Evolutionary conservation across 2,797 vertebrate species (phyloP).

Genomic region (Melanotaenia pygmaea): DNA sequence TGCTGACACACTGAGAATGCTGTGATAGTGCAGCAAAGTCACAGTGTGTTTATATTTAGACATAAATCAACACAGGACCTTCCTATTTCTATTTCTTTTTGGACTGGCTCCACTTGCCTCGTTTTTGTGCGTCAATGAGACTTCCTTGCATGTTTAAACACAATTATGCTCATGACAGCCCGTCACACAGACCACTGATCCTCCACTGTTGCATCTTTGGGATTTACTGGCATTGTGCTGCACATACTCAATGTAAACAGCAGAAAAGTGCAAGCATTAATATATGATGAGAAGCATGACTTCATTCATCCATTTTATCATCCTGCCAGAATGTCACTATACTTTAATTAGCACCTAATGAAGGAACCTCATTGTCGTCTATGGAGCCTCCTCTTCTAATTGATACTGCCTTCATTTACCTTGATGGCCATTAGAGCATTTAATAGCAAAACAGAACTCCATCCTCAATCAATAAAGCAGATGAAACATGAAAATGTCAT

Average conservation of each 20-base stretch:
- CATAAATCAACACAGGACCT: not conserved
- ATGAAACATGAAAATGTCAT: slow-evolving; percentile 15
- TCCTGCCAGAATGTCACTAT: slow-evolving; percentile 14
- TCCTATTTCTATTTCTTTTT: no score
- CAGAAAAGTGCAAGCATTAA: slow-evolving; percentile 2
- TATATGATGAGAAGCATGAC: slow-evolving; percentile 5
- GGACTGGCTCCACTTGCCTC: no score
- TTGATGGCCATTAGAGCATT: slow-evolving; percentile 16
- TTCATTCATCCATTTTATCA: slow-evolving; percentile 8
- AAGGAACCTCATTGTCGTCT: slow-evolving; percentile 13
- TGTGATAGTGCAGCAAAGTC: not conserved
- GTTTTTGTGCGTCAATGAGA: not conserved
- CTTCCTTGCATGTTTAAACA: slow-evolving; percentile 3
- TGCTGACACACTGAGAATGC: no score
- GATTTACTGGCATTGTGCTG: slow-evolving; percentile 6
- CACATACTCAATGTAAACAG: not conserved
- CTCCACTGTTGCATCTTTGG: not conserved
- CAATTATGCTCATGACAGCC: slow-evolving; percentile 9
- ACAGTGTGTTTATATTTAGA: not conserved
- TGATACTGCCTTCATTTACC: not conserved
- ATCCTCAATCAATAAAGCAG: slow-evolving; percentile 9
- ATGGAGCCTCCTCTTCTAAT: slow-evolving; percentile 1
- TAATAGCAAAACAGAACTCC: not conserved
- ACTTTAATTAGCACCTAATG: slow-evolving; percentile 42
- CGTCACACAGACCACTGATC: slow-evolving; percentile 13